A percentile compares a stretch with the other conserved stretches of the same genome.
Evolutionary conservation across 2,113 vertebrate species (phyloP).

Genomic region (Nestor notabilis): DNA sequence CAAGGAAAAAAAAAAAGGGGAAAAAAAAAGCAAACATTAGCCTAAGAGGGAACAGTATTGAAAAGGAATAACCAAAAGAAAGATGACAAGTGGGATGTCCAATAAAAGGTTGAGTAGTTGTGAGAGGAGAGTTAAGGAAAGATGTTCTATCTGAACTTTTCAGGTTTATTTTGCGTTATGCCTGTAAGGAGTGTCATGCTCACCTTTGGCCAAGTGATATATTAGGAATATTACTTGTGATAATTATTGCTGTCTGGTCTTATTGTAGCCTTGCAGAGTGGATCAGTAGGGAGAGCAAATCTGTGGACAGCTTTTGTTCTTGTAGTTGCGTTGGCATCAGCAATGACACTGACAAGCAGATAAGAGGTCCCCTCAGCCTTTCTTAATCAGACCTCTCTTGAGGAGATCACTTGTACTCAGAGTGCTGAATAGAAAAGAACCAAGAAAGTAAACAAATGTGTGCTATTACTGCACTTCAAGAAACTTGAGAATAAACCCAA

Average conservation of each 20-base stretch:
- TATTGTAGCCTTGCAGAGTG: background rate
- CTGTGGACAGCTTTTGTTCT: background rate
- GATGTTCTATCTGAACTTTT: background rate
- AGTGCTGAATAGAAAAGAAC: background rate
- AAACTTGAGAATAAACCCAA: background rate
- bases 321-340: background rate
- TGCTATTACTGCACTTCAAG: background rate
- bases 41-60: background rate
- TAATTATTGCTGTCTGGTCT: background rate
- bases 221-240: background rate
- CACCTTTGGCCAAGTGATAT: background rate
- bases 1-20: background rate
- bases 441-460: background rate
- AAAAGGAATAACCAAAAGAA: background rate
- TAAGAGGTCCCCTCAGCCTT: background rate
- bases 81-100: background rate
- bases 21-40: background rate
- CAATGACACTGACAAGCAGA: background rate
- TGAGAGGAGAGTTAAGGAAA: background rate
- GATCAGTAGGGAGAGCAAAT: background rate
- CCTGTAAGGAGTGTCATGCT: background rate
- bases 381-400: background rate
- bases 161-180: background rate
- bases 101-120: background rate
- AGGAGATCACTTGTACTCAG: background rate